Evolutionary conservation across 2,888 invertebrate species (phyloP).

Genomic region (Baccha elongata): DNA sequence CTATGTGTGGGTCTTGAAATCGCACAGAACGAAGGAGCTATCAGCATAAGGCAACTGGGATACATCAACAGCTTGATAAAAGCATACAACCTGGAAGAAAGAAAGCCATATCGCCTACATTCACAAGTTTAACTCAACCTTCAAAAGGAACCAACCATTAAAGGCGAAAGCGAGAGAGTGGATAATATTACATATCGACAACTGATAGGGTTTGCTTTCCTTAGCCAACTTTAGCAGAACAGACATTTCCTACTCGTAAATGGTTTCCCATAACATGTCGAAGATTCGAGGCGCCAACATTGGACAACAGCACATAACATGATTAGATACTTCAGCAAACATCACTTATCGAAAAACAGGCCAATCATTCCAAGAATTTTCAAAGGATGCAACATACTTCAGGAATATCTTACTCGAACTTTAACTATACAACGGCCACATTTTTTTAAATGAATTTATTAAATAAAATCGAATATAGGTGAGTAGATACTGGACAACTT

Average conservation of each 20-base stretch:
- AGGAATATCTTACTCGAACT: background rate
- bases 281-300: background rate
- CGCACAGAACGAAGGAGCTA: background rate
- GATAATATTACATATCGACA: slow-evolving; percentile 24
- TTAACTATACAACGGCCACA: background rate
- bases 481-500: no score
- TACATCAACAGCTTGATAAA: slow-evolving; percentile 29
- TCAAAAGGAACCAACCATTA: slow-evolving; percentile 7
- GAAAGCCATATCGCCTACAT: slow-evolving; percentile 17
- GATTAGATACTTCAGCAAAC: background rate
- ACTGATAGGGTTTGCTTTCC: no score
- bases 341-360: no score
- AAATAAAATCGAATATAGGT: no score
- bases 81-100: slow-evolving; percentile 10
- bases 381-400: background rate
- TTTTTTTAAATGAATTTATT: no score
- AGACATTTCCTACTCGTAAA: no score
- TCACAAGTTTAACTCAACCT: slow-evolving; percentile 18
- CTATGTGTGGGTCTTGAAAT: background rate
- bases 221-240: no score
- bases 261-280: background rate
- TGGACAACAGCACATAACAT: background rate
- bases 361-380: no score
- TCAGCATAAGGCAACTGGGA: slow-evolving; percentile 23
- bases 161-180: slow-evolving; percentile 7